Conservation (phyloP, 2,113 vertebrate genomes). For the Ceyx cyanopectus region DNA sequence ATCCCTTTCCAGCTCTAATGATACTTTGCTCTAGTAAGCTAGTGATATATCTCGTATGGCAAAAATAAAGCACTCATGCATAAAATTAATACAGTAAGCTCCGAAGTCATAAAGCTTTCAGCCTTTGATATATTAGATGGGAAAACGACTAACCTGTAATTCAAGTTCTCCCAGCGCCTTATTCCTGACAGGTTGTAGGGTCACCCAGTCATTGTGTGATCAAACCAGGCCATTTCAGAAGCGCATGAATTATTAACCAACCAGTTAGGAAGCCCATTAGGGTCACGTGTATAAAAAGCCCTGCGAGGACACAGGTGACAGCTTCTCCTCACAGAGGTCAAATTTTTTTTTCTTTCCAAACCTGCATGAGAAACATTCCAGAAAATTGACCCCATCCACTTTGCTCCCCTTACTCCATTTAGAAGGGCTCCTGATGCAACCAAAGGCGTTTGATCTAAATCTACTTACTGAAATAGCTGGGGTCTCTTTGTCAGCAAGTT, state of each 20-base stretch:
- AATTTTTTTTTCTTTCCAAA: not conserved
- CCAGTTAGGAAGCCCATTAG: not conserved
- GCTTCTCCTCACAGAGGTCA: not conserved
- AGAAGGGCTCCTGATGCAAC: not conserved
- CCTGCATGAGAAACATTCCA: not conserved
- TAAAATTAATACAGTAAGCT: slow-evolving; percentile 77
- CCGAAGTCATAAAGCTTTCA: slow-evolving; percentile 70
- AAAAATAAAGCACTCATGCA: slow-evolving; percentile 77
- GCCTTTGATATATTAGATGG: slow-evolving; percentile 60
- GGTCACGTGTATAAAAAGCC: not conserved
- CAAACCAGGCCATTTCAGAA: not conserved
- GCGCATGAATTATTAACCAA: not conserved
- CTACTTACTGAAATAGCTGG: not conserved
- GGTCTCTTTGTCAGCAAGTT: not conserved
- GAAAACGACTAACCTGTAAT: slow-evolving; percentile 53
- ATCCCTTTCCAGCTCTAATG: slow-evolving; percentile 64
- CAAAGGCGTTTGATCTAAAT: fast-evolving
- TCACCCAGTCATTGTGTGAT: slow-evolving; percentile 43
- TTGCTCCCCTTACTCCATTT: not conserved
- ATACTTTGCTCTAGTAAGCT: slow-evolving; percentile 59
- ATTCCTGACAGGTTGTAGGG: slow-evolving; percentile 33
- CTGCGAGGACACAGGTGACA: not conserved
- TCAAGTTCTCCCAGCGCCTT: slow-evolving; percentile 31
- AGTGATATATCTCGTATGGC: slow-evolving; percentile 57
- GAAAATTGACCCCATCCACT: not conserved